Evolutionary conservation across 2,113 vertebrate genomes (phyloP).

Genomic region (Paramormyrops kingsleyae): DNA sequence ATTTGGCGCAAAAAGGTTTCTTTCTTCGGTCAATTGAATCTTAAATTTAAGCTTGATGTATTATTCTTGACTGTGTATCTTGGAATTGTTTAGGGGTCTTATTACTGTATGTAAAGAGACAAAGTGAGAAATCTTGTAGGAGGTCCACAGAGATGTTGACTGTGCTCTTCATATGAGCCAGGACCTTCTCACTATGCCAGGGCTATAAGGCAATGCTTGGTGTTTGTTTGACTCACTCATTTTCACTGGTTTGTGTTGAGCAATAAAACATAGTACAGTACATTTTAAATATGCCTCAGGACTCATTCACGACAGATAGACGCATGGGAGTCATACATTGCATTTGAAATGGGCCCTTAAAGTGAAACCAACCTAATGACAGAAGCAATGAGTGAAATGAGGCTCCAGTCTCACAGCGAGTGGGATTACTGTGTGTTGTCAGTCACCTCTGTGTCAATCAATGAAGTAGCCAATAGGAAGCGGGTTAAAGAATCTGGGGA

Average conservation of each 20-base stretch:
- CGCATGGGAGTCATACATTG: background rate
- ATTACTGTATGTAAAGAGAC: background rate
- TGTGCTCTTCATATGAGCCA: background rate
- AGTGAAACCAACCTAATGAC: background rate
- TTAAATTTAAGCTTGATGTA: constrained; percentile 17
- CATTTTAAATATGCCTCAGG: background rate
- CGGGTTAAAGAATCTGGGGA: background rate
- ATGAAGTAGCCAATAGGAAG: background rate
- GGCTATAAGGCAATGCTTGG: background rate
- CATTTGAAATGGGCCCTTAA: background rate
- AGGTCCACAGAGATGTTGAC: constrained; percentile 12
- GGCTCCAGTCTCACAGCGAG: background rate
- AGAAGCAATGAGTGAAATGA: background rate
- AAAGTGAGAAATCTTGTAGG: constrained; percentile 15
- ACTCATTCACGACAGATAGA: background rate
- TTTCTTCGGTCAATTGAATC: constrained; percentile 5
- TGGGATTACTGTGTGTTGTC: background rate
- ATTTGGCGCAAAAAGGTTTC: background rate
- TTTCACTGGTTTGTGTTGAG: background rate
- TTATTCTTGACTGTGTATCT: constrained; percentile 17
- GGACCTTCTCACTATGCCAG: constrained; percentile 1
- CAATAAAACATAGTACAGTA: background rate
- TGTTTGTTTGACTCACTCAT: background rate
- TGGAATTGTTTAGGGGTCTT: background rate
- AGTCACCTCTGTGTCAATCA: background rate